Percentiles rank a stretch among this genome's conserved stretches.
Conservation (phyloP, 2,888 invertebrate genomes). For the Crossocerus cetratus region DNA sequence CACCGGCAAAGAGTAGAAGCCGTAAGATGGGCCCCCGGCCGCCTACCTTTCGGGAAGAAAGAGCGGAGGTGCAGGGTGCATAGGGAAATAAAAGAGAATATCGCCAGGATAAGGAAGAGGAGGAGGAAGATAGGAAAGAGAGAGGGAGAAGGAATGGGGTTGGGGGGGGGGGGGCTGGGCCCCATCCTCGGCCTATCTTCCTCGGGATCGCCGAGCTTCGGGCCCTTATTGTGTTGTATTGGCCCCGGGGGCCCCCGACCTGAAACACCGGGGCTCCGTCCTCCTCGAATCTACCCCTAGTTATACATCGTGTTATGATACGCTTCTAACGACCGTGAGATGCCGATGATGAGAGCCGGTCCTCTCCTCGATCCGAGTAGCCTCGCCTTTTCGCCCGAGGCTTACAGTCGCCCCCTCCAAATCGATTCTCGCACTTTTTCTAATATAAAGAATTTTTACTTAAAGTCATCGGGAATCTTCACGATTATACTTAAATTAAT, state of each 20-base stretch:
- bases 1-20: slow-evolving; percentile 65
- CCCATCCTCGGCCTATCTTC: slow-evolving; percentile 55
- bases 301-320: slow-evolving; percentile 68
- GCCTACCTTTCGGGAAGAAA: slow-evolving; percentile 45
- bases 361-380: slow-evolving; percentile 30
- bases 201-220: slow-evolving; percentile 61
- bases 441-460: too few relatives aligned
- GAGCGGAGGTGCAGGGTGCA: slow-evolving; percentile 58
- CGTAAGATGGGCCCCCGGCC: slow-evolving; percentile 57
- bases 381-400: neutral
- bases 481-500: too few relatives aligned
- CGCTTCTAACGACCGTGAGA: slow-evolving; percentile 65
- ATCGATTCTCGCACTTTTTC: neutral
- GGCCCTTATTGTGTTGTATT: slow-evolving; percentile 67
- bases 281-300: slow-evolving; percentile 63
- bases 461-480: too few relatives aligned
- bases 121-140: slow-evolving; percentile 24
- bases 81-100: slow-evolving; percentile 51
- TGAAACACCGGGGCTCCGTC: slow-evolving; percentile 54
- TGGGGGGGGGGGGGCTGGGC: slow-evolving; percentile 40
- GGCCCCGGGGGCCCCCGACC: slow-evolving; percentile 47
- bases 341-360: slow-evolving; percentile 61
- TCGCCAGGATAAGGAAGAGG: slow-evolving; percentile 27
- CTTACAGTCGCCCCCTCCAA: neutral
- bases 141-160: slow-evolving; percentile 34